A percentile compares a stretch with the other conserved stretches of the same genome.
phyloP scores from a whole-genome alignment of 2,888 invertebrate genomes.

The Neocrepidodera transversa region DNA sequence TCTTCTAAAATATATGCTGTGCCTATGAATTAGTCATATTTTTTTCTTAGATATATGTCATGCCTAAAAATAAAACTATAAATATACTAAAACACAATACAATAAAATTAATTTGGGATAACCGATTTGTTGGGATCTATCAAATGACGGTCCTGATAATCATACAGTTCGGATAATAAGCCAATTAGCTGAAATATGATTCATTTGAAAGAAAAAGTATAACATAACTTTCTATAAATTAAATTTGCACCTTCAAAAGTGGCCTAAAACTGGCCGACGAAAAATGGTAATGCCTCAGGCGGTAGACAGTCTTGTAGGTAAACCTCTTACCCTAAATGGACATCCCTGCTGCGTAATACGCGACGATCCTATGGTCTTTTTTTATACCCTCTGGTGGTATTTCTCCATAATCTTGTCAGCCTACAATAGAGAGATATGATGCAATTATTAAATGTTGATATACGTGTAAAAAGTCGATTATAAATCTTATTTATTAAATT shows the following conservation, averaged over 20 bases:
- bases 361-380: conserved; percentile 27
- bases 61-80: no score
- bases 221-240: conserved; percentile 40
- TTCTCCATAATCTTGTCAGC: conserved; percentile 37
- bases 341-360: conserved; percentile 41
- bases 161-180: conserved; percentile 14
- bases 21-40: no score
- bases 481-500: conserved; percentile 12
- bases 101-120: no score
- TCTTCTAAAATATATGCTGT: no score
- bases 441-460: conserved; percentile 26
- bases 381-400: conserved; percentile 32
- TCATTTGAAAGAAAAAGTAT: conserved; percentile 29
- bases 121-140: no score
- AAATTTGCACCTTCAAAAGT: conserved; percentile 43
- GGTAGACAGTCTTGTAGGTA: conserved; percentile 44
- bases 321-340: conserved; percentile 50
- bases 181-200: conserved; percentile 20
- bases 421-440: conserved; percentile 25
- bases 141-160: no score
- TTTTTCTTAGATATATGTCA: no score
- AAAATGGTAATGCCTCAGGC: conserved; percentile 41
- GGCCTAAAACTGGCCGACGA: conserved; percentile 40
- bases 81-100: no score
- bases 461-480: conserved; percentile 20